Evolutionary conservation across 2,797 vertebrate species (phyloP).

Genomic region (Poecilia wingei): DNA sequence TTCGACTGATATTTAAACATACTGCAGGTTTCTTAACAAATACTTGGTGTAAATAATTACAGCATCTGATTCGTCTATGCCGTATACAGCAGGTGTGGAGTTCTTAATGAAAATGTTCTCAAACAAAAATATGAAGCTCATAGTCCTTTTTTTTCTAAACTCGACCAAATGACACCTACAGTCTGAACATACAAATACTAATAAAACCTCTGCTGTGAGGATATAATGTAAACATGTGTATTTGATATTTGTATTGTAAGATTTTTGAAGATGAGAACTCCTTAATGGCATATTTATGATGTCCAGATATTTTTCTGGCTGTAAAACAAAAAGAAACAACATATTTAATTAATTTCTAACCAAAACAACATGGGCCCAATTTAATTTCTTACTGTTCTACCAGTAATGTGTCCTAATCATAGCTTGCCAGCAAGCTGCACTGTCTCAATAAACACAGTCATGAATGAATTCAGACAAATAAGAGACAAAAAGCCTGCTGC

Average conservation of each 20-base stretch:
- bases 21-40: slow-evolving; percentile 35
- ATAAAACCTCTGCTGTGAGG: neutral
- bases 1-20: slow-evolving; percentile 24
- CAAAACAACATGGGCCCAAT: slow-evolving; percentile 9
- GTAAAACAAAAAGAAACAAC: slow-evolving; percentile 8
- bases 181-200: slow-evolving; percentile 1
- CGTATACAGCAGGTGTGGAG: slow-evolving; percentile 1
- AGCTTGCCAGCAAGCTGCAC: slow-evolving; percentile 72
- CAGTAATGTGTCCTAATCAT: slow-evolving; percentile 19
- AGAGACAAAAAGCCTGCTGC: neutral
- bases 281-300: slow-evolving; percentile 11
- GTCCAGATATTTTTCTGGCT: slow-evolving; percentile 17
- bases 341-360: neutral
- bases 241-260: neutral
- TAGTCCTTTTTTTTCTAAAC: slow-evolving; percentile 12
- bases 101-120: neutral
- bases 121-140: slow-evolving; percentile 10
- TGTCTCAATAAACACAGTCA: slow-evolving; percentile 16
- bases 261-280: neutral
- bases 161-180: slow-evolving; percentile 5
- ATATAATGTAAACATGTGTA: neutral
- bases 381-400: slow-evolving; percentile 3
- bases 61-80: neutral
- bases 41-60: slow-evolving; percentile 30
- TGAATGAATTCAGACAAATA: slow-evolving; percentile 8